Evolutionary conservation across 1,140 invertebrate genomes (phyloP).

Genomic region (Pseudomyrmex gracilis): DNA sequence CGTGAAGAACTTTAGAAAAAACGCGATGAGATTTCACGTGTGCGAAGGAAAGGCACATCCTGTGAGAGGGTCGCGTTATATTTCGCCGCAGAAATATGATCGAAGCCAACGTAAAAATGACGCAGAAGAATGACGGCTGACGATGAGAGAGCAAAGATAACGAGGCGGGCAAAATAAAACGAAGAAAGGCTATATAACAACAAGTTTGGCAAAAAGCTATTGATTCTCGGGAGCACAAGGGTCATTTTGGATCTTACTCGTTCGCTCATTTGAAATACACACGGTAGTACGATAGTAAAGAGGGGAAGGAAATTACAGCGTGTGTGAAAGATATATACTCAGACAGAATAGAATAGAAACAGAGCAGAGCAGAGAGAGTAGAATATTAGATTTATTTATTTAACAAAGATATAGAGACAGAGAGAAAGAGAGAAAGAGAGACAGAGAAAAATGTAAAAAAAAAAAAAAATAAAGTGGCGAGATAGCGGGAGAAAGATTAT

Average conservation of each 20-base stretch:
- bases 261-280: constrained; percentile 59
- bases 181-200: constrained; percentile 41
- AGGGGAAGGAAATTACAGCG: constrained; percentile 52
- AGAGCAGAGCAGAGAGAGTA: no score
- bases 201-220: constrained; percentile 55
- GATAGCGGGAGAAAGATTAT: constrained; percentile 12
- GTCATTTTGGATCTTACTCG: constrained; percentile 35
- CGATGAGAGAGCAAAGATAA: constrained; percentile 65
- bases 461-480: constrained; percentile 18
- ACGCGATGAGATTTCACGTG: constrained; percentile 49
- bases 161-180: constrained; percentile 69
- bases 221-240: constrained; percentile 47
- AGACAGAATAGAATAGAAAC: no score
- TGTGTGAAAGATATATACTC: constrained; percentile 34
- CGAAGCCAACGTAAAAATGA: constrained; percentile 54
- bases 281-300: constrained; percentile 43
- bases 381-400: not conserved
- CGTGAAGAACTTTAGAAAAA: constrained; percentile 7
- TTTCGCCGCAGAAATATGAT: constrained; percentile 16
- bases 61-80: constrained; percentile 37
- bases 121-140: constrained; percentile 56
- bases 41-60: constrained; percentile 18
- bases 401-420: constrained; percentile 55
- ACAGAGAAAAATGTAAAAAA: constrained; percentile 28
- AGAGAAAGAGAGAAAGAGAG: constrained; percentile 65